These are phyloP conservation scores for Xestia sexstrigata DNA, from an alignment of 2,888 invertebrate species.

Conservation along the genomic window DNA sequence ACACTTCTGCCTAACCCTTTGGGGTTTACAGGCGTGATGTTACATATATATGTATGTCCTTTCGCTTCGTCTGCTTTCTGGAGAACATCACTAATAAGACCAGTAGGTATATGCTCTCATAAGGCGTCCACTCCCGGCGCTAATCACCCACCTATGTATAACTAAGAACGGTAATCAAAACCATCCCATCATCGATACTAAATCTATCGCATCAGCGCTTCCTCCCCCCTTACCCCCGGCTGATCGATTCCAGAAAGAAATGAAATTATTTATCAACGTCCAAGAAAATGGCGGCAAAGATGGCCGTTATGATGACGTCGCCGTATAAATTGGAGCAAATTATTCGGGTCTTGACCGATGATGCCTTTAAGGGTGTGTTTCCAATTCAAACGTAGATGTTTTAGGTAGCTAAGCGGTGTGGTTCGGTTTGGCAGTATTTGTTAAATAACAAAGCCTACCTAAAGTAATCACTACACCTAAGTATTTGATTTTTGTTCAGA, in stretches of 20 bases:
- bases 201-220: conserved; percentile 57
- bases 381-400: background rate
- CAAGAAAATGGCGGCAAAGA: conserved; percentile 75
- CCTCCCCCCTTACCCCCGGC: background rate
- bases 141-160: conserved; percentile 18
- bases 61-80: too few species aligned
- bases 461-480: background rate
- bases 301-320: conserved; percentile 76
- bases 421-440: background rate
- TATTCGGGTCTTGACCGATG: conserved; percentile 75
- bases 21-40: too few species aligned
- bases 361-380: conserved; percentile 15
- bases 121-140: background rate
- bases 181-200: conserved; percentile 36
- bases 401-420: background rate
- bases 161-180: conserved; percentile 37
- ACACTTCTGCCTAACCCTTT: too few species aligned
- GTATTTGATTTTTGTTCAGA: too few species aligned
- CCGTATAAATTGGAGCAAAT: conserved; percentile 79
- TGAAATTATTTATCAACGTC: conserved; percentile 87
- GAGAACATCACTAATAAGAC: background rate
- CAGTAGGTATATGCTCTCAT: background rate
- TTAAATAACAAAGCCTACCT: background rate
- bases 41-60: too few species aligned
- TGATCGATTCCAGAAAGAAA: conserved; percentile 73